These are phyloP conservation scores for Drosophila prolongata DNA, from an alignment of 2,888 invertebrate genomes.

Conservation along the genomic window DNA sequence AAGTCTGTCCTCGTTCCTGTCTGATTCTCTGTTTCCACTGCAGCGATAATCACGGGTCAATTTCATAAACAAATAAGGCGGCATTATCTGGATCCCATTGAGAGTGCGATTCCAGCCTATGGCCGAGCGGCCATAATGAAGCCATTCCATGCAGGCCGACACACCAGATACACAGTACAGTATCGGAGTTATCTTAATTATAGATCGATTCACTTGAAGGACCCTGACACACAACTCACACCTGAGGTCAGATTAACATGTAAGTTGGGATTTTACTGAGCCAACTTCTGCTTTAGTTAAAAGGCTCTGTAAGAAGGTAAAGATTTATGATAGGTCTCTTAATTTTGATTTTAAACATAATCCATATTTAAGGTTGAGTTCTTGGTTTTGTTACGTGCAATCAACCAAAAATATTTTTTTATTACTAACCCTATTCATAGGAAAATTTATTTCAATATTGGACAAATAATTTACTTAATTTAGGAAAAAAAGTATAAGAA, in stretches of 20 bases:
- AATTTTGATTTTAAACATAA: too few relatives aligned
- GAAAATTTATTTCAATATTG: too few relatives aligned
- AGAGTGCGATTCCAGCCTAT: constrained; percentile 38
- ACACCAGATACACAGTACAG: constrained; percentile 3
- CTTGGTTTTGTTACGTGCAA: too few relatives aligned
- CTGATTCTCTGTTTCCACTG: constrained; percentile 48
- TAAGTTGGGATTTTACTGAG: too few relatives aligned
- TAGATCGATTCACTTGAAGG: constrained; percentile 68
- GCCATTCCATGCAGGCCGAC: constrained; percentile 38
- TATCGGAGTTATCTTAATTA: constrained; percentile 76
- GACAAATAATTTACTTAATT: too few relatives aligned
- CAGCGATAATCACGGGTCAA: constrained; percentile 75
- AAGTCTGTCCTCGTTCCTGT: constrained; percentile 17
- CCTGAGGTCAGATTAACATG: background rate
- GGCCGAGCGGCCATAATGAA: constrained; percentile 55
- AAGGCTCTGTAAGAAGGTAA: too few relatives aligned
- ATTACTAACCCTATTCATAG: too few relatives aligned
- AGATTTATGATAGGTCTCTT: too few relatives aligned
- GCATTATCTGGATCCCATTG: constrained; percentile 57
- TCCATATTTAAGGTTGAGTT: too few relatives aligned
- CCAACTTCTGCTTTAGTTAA: too few relatives aligned
- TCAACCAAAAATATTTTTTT: too few relatives aligned
- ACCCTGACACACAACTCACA: background rate
- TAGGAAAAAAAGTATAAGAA: too few relatives aligned
- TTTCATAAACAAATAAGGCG: constrained; percentile 78